These are phyloP conservation scores for Istiophorus platypterus DNA, from an alignment of 2,113 vertebrate species.

Conservation along the genomic window DNA sequence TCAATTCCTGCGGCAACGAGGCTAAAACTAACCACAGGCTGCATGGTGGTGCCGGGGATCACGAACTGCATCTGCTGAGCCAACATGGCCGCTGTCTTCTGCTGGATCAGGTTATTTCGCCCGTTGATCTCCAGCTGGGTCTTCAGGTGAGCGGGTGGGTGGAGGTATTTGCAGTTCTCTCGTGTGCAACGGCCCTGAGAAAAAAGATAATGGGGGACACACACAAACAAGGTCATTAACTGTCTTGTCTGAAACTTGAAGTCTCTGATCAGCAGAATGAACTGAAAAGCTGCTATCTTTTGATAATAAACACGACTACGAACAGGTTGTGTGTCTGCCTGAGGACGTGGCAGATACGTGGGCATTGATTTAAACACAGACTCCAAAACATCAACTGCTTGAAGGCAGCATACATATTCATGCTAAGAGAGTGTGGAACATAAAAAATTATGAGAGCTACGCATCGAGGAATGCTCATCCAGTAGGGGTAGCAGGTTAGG, in stretches of 20 bases:
- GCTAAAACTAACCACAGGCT: slow-evolving; percentile 91
- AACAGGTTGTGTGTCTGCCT: slow-evolving; percentile 44
- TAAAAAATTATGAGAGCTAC: neutral
- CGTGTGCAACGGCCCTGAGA: slow-evolving; percentile 95
- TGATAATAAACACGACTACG: slow-evolving; percentile 23
- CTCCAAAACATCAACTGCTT: slow-evolving; percentile 45
- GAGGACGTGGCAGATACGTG: slow-evolving; percentile 42
- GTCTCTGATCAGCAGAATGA: slow-evolving; percentile 30
- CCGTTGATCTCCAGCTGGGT: slow-evolving; percentile 99
- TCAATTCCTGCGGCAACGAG: neutral
- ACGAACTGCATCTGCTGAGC: slow-evolving; percentile 99
- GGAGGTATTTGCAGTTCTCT: slow-evolving; percentile 99
- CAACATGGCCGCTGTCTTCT: slow-evolving; percentile 99
- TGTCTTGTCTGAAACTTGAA: slow-evolving; percentile 2
- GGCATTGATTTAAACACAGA: slow-evolving; percentile 25
- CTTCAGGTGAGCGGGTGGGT: slow-evolving; percentile 98
- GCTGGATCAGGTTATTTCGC: slow-evolving; percentile 98
- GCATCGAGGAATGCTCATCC: slow-evolving; percentile 7
- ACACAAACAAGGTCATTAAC: slow-evolving; percentile 38
- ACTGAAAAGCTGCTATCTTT: neutral
- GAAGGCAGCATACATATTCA: slow-evolving; percentile 64
- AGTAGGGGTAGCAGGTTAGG: neutral
- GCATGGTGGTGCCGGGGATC: slow-evolving; percentile 96
- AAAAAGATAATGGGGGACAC: neutral
- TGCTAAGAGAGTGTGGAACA: slow-evolving; percentile 28